Percentiles rank a stretch among this genome's conserved stretches.
These are phyloP conservation scores for Balaeniceps rex DNA, from an alignment of 2,113 vertebrate species.

Conservation along the genomic window DNA sequence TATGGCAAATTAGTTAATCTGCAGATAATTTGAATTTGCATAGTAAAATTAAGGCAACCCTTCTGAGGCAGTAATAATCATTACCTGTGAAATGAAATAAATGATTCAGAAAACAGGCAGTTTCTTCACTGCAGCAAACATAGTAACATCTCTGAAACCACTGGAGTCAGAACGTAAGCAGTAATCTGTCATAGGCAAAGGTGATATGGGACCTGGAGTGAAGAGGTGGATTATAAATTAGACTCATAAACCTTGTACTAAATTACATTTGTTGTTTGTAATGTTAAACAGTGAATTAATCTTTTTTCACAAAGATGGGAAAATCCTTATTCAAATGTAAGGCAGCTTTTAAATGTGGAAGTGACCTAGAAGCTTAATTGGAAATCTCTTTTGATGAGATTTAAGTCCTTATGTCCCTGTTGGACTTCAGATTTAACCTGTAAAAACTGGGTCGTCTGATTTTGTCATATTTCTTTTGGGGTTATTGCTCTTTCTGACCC, in stretches of 20 bases:
- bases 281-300: neutral
- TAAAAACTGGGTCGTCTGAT: neutral
- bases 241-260: neutral
- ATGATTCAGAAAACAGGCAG: neutral
- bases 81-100: neutral
- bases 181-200: neutral
- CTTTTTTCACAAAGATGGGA: neutral
- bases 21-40: neutral
- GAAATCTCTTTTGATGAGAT: neutral
- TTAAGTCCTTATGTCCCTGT: neutral
- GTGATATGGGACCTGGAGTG: neutral
- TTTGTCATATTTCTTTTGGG: neutral
- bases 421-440: neutral
- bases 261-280: neutral
- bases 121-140: neutral
- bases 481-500: neutral
- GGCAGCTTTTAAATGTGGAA: neutral
- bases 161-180: neutral
- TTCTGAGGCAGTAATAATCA: neutral
- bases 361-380: neutral
- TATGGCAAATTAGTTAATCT: neutral
- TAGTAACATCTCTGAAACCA: neutral
- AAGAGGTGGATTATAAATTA: neutral
- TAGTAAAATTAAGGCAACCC: neutral
- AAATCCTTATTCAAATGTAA: conserved; percentile 17